Conservation (phyloP, 2,797 vertebrate species). For the Cryptoblepharus egeriae region DNA sequence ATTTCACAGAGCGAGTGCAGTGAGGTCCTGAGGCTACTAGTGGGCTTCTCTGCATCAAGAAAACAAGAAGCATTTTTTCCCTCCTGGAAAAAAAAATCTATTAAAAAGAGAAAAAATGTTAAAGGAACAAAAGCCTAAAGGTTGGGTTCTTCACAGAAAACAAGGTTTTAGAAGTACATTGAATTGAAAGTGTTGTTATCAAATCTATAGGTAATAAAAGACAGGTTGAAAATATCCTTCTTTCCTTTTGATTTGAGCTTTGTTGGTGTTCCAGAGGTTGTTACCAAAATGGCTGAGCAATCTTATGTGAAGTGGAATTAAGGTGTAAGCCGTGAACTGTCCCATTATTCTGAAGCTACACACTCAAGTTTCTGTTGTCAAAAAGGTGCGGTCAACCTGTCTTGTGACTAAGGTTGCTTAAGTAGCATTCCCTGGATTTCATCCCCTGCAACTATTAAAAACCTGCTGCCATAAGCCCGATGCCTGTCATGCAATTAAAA, state of each 20-base stretch:
- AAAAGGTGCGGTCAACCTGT: conserved; percentile 52
- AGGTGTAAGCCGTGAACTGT: conserved; percentile 21
- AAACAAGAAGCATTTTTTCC: conserved; percentile 55
- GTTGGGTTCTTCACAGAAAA: conserved; percentile 69
- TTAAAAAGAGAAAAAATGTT: conserved; percentile 60
- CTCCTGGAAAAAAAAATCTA: conserved; percentile 37
- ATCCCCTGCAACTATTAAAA: conserved; percentile 54
- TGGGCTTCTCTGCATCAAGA: conserved; percentile 57
- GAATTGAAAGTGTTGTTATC: conserved; percentile 60
- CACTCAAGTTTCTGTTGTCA: conserved; percentile 49
- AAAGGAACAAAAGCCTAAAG: conserved; percentile 62
- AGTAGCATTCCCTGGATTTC: conserved; percentile 59
- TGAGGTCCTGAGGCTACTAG: conserved; percentile 58
- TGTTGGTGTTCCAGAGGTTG: conserved; percentile 61
- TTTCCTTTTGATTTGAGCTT: conserved; percentile 60
- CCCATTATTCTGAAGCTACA: conserved; percentile 35
- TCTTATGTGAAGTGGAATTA: conserved; percentile 51
- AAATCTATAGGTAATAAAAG: conserved; percentile 60
- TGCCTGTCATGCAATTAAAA: conserved; percentile 74
- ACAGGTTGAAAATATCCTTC: conserved; percentile 56
- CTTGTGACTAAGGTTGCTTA: conserved; percentile 64
- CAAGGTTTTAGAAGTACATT: conserved; percentile 60
- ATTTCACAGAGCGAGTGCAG: conserved; percentile 95
- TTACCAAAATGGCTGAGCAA: conserved; percentile 49
- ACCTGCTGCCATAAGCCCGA: conserved; percentile 61